Evolutionary conservation across 1,140 invertebrate species (phyloP).

Genomic region (Palaemon carinicauda): DNA sequence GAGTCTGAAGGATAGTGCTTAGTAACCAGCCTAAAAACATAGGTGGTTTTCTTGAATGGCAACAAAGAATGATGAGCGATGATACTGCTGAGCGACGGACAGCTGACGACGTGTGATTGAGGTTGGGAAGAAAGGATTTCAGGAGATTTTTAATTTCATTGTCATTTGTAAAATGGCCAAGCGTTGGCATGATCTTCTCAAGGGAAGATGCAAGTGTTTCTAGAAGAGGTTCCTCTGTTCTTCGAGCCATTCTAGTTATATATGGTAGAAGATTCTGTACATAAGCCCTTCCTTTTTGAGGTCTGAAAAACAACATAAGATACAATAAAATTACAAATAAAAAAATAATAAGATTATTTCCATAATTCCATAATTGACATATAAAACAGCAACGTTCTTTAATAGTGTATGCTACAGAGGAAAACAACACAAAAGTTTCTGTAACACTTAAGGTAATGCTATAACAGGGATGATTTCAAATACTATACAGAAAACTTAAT

Average conservation of each 20-base stretch:
- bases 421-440: too few relatives aligned
- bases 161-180: conserved; percentile 79
- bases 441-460: too few relatives aligned
- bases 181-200: conserved; percentile 74
- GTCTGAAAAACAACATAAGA: conserved; percentile 63
- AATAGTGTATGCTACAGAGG: too few relatives aligned
- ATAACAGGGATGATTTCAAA: too few relatives aligned
- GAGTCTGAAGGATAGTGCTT: conserved; percentile 65
- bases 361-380: too few relatives aligned
- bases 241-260: conserved; percentile 72
- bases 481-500: too few relatives aligned
- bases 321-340: neutral
- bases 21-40: conserved; percentile 73
- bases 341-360: neutral
- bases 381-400: neutral
- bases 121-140: conserved; percentile 74
- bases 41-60: conserved; percentile 72
- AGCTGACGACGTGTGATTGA: conserved; percentile 71
- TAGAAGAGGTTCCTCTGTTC: conserved; percentile 77
- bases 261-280: conserved; percentile 78
- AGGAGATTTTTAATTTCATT: conserved; percentile 78
- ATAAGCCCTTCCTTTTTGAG: conserved; percentile 77
- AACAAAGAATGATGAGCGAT: conserved; percentile 73
- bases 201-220: conserved; percentile 77
- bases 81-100: conserved; percentile 73